These are phyloP conservation scores for Cephalopachus bancanus DNA, from an alignment of 2,797 vertebrate species.

Conservation along the genomic window DNA sequence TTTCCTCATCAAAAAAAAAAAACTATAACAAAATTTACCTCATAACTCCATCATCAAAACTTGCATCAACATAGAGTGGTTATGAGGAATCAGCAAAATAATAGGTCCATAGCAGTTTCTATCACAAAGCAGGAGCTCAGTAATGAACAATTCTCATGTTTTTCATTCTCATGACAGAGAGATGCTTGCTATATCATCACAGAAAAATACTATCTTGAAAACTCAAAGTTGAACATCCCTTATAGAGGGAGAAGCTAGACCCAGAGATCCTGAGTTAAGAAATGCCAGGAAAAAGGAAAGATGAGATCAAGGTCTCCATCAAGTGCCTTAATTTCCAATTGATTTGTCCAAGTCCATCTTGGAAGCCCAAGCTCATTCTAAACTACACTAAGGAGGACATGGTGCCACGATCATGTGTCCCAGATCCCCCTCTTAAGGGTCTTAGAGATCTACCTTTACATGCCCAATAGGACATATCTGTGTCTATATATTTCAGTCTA, in stretches of 20 bases:
- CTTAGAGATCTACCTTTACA: background rate
- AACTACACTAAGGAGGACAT: background rate
- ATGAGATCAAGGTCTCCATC: background rate
- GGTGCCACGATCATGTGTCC: background rate
- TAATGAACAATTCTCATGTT: background rate
- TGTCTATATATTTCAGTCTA: background rate
- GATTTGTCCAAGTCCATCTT: background rate
- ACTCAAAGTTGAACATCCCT: background rate
- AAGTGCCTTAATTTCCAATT: background rate
- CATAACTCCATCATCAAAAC: background rate
- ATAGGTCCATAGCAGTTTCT: too few relatives aligned
- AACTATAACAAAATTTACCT: background rate
- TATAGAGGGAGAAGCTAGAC: background rate
- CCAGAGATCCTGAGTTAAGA: background rate
- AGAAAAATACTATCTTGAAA: background rate
- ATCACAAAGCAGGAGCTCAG: background rate
- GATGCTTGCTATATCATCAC: background rate
- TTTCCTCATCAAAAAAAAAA: conserved; percentile 41
- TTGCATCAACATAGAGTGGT: background rate
- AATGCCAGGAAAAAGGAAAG: background rate
- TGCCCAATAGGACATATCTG: background rate
- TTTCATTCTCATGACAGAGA: background rate
- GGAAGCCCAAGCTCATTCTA: background rate
- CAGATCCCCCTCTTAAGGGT: background rate
- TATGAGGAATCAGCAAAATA: background rate